Conservation (phyloP, 2,797 vertebrate species). For the Calcarius lapponicus region DNA sequence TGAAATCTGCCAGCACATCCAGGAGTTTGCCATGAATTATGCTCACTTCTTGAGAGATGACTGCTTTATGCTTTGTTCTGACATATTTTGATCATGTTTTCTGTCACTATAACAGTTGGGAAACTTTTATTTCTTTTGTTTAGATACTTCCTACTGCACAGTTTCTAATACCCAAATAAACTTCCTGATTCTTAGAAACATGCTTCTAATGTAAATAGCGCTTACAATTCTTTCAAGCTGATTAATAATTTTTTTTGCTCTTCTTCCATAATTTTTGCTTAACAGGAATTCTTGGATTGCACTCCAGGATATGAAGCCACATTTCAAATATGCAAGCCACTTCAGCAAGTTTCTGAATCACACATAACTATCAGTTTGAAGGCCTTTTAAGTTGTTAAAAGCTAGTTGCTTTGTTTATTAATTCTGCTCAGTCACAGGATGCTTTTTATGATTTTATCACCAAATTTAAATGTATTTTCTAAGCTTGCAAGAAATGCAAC, state of each 20-base stretch:
- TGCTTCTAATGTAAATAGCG: background rate
- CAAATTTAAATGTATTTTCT: background rate
- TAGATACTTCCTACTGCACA: background rate
- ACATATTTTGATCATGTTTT: background rate
- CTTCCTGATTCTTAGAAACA: background rate
- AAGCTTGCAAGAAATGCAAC: background rate
- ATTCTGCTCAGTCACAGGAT: background rate
- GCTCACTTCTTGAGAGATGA: background rate
- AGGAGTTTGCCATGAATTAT: background rate
- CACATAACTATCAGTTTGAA: background rate
- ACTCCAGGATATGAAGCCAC: background rate
- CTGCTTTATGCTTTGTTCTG: conserved; percentile 6
- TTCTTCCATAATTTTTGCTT: background rate
- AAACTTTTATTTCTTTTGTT: background rate
- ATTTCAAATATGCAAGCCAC: background rate
- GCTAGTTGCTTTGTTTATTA: background rate
- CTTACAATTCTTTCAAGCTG: background rate
- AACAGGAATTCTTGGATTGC: background rate
- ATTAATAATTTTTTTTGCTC: background rate
- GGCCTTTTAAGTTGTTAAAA: background rate
- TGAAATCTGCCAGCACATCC: background rate
- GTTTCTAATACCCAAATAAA: background rate
- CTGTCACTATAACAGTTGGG: background rate
- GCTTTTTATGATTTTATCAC: background rate
- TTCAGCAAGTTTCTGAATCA: background rate